phyloP scores from a whole-genome alignment of 2,888 invertebrate genomes.

The Oscheius sp. region DNA sequence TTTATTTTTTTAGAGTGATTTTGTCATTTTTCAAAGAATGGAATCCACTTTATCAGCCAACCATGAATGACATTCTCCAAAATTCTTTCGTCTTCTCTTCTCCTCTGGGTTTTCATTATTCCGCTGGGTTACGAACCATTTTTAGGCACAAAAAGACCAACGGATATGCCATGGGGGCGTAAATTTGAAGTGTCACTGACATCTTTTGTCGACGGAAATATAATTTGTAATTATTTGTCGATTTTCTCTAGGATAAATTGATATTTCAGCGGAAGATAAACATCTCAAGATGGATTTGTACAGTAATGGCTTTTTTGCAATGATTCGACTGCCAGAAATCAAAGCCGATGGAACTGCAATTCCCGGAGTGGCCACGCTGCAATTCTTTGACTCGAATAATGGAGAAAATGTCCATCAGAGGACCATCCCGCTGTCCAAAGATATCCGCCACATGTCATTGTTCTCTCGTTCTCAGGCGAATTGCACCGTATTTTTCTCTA shows the following conservation, averaged over 20 bases:
- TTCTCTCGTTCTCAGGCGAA: not conserved
- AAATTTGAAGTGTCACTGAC: no score
- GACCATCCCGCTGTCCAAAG: not conserved
- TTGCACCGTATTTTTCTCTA: not conserved
- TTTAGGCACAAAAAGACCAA: no score
- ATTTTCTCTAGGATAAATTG: not conserved
- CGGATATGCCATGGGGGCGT: no score
- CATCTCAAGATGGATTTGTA: not conserved
- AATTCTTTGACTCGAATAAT: not conserved
- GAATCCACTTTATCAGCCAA: not conserved
- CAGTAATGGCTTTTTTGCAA: not conserved
- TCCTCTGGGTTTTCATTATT: not conserved
- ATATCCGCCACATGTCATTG: not conserved
- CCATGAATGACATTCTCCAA: not conserved
- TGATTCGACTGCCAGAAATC: not conserved
- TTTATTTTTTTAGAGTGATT: not conserved
- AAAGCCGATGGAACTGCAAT: not conserved
- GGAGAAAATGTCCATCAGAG: not conserved
- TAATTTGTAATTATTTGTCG: not conserved
- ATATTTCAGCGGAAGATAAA: not conserved
- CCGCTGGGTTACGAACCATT: not conserved
- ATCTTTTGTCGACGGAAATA: not conserved
- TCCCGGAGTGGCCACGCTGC: not conserved
- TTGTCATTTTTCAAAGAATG: not conserved
- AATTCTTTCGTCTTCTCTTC: not conserved